Conservation (phyloP, 53 echinoderm and acorn worm genomes). For the Stichopus horrens region DNA sequence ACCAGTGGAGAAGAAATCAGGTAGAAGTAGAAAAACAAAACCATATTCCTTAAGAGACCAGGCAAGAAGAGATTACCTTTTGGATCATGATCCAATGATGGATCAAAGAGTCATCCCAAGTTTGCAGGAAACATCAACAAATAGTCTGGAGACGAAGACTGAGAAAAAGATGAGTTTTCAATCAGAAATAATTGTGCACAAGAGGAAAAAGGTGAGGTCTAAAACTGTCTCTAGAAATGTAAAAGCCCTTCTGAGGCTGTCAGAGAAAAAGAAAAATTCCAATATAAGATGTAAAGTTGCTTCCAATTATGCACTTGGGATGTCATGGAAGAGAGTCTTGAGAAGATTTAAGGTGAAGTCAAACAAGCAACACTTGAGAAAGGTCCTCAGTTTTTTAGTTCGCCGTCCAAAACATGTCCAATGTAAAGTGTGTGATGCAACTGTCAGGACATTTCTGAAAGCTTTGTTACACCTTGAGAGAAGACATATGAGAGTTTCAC, state of each 20-base stretch:
- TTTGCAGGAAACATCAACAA: not conserved
- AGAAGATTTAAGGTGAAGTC: not conserved
- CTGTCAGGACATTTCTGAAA: not conserved
- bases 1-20: not conserved
- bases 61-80: conserved; percentile 41
- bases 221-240: conserved; percentile 13
- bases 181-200: not conserved
- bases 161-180: not conserved
- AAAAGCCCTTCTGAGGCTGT: not conserved
- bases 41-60: conserved; percentile 28
- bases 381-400: not conserved
- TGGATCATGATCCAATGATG: conserved; percentile 43
- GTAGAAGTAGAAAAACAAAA: conserved; percentile 20
- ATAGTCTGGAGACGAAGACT: not conserved
- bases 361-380: not conserved
- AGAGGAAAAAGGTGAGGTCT: not conserved
- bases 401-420: not conserved
- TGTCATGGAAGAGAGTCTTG: not conserved
- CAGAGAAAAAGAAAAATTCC: not conserved
- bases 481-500: not conserved
- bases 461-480: not conserved
- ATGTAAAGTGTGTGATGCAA: not conserved
- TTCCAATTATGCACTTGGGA: not conserved
- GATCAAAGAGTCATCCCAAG: not conserved
- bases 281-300: not conserved